Percentiles rank a stretch among this genome's conserved stretches.
phyloP scores from a whole-genome alignment of 1,140 invertebrate species.

The Atta colombica region DNA sequence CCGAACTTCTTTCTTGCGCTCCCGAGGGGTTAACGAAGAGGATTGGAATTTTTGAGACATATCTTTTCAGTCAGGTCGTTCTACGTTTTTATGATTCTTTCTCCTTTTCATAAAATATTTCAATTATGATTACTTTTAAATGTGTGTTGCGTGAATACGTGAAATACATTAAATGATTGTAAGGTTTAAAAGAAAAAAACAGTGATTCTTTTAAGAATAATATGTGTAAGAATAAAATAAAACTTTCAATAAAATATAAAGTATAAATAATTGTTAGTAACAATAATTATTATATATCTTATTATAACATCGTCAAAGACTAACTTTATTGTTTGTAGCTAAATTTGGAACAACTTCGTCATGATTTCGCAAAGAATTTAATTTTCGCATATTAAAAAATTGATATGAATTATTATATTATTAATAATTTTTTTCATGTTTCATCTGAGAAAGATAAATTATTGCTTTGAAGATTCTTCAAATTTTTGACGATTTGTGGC shows the following conservation, averaged over 20 bases:
- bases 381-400: neutral
- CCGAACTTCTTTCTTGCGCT: neutral
- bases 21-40: constrained; percentile 13
- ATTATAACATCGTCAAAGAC: neutral
- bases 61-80: neutral
- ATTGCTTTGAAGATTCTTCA: constrained; percentile 65
- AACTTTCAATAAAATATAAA: neutral
- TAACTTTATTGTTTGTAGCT: neutral
- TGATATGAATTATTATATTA: neutral
- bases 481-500: constrained; percentile 59
- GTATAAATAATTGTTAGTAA: neutral
- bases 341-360: neutral
- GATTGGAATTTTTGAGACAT: neutral
- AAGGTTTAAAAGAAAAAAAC: neutral
- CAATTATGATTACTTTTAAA: neutral
- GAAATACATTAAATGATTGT: neutral
- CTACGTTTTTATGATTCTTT: neutral
- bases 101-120: neutral
- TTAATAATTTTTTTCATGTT: neutral
- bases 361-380: neutral
- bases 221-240: neutral
- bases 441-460: constrained; percentile 62
- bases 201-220: neutral
- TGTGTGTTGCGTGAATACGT: neutral
- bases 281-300: neutral